These are phyloP conservation scores for Lepidotrigona ventralis DNA, from an alignment of 1,140 invertebrate species.

Conservation along the genomic window DNA sequence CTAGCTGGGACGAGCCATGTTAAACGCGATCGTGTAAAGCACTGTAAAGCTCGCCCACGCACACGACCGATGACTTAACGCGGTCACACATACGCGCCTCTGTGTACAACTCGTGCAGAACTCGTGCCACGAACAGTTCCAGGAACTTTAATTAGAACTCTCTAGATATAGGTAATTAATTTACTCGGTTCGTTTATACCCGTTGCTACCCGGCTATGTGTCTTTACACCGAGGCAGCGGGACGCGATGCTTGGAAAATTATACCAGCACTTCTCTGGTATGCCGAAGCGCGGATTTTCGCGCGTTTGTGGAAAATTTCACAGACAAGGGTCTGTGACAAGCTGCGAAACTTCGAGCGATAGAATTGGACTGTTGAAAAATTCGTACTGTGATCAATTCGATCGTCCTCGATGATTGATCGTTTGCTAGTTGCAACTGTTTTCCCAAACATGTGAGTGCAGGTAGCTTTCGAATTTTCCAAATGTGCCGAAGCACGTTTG, in stretches of 20 bases:
- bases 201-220: neutral
- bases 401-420: too few species aligned
- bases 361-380: too few species aligned
- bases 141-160: conserved; percentile 66
- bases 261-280: neutral
- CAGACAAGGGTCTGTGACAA: too few species aligned
- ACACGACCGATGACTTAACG: conserved; percentile 34
- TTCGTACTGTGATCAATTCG: too few species aligned
- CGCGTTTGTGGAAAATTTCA: neutral
- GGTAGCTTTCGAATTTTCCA: too few species aligned
- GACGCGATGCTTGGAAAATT: neutral
- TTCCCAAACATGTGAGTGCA: too few species aligned
- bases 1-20: neutral
- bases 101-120: conserved; percentile 1
- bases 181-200: conserved; percentile 40
- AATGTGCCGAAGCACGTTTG: too few species aligned
- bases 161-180: conserved; percentile 63
- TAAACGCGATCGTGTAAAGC: conserved; percentile 11
- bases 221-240: neutral
- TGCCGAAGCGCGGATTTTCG: neutral
- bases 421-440: too few species aligned
- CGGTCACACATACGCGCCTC: neutral
- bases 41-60: conserved; percentile 9
- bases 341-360: too few species aligned
- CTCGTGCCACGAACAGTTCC: conserved; percentile 56